These are phyloP conservation scores for Sinosuthora webbiana DNA, from an alignment of 2,113 vertebrate species.

Conservation along the genomic window DNA sequence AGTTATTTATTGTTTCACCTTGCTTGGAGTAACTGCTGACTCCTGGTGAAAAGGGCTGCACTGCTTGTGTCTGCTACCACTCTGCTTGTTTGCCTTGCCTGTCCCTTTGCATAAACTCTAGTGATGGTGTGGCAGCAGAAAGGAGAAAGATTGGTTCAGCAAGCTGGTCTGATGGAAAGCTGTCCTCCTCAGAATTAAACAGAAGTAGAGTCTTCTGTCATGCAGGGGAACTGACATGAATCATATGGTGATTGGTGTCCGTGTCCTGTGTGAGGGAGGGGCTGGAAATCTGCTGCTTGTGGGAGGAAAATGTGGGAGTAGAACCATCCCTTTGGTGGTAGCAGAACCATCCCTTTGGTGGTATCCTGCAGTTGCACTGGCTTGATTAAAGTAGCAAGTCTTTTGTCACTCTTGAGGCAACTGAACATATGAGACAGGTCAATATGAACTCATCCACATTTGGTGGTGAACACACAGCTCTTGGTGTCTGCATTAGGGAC, in stretches of 20 bases:
- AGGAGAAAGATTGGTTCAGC: not conserved
- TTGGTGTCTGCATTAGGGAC: not conserved
- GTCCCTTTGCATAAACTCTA: not conserved
- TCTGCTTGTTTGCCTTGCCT: not conserved
- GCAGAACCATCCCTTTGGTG: not conserved
- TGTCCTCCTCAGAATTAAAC: not conserved
- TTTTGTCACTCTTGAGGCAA: not conserved
- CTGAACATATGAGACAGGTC: not conserved
- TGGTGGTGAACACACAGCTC: not conserved
- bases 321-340: not conserved
- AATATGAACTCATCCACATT: not conserved
- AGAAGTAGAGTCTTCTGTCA: not conserved
- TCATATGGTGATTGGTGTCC: not conserved
- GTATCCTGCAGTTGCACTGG: not conserved
- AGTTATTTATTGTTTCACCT: not conserved
- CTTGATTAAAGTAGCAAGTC: not conserved
- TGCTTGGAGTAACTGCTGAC: not conserved
- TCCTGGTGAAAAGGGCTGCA: not conserved
- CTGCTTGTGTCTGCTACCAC: not conserved
- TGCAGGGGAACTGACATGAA: not conserved
- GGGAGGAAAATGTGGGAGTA: not conserved
- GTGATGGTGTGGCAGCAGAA: not conserved
- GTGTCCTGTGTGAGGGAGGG: accelerated
- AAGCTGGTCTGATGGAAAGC: not conserved
- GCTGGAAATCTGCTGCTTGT: not conserved